phyloP scores from a whole-genome alignment of 2,113 vertebrate genomes.

The Melanerpes aurifrons region DNA sequence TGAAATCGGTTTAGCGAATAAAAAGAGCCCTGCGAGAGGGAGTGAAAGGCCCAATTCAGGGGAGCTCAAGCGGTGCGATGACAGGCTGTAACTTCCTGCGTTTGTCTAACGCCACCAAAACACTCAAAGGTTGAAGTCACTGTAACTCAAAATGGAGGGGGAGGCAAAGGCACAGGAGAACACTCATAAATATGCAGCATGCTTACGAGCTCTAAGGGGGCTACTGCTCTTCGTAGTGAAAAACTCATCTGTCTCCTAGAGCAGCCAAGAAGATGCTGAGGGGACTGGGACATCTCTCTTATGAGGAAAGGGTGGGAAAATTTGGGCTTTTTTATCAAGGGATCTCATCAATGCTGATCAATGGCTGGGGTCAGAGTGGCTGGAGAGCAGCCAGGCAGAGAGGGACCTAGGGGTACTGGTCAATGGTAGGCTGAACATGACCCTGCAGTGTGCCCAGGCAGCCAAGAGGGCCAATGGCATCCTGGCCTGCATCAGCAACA shows the following conservation, averaged over 20 bases:
- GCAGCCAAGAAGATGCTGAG: too few relatives aligned
- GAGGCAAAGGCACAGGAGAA: not conserved
- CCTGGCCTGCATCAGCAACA: too few relatives aligned
- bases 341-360: too few relatives aligned
- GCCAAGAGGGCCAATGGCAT: too few relatives aligned
- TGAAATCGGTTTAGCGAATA: not conserved
- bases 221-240: not conserved
- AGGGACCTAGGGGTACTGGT: too few relatives aligned
- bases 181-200: not conserved
- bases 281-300: too few relatives aligned
- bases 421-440: too few relatives aligned
- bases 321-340: too few relatives aligned
- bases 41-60: not conserved
- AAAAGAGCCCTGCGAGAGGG: not conserved
- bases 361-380: too few relatives aligned
- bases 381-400: too few relatives aligned
- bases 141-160: not conserved
- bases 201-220: not conserved
- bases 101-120: constrained; percentile 4
- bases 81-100: not conserved
- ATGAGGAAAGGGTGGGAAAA: too few relatives aligned
- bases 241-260: not conserved
- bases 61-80: not conserved
- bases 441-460: too few relatives aligned
- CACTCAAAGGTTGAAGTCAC: not conserved